A percentile compares a stretch with the other conserved stretches of the same genome.
Evolutionary conservation across 2,888 invertebrate species (phyloP).

Genomic region (Allolobophora icterica): DNA sequence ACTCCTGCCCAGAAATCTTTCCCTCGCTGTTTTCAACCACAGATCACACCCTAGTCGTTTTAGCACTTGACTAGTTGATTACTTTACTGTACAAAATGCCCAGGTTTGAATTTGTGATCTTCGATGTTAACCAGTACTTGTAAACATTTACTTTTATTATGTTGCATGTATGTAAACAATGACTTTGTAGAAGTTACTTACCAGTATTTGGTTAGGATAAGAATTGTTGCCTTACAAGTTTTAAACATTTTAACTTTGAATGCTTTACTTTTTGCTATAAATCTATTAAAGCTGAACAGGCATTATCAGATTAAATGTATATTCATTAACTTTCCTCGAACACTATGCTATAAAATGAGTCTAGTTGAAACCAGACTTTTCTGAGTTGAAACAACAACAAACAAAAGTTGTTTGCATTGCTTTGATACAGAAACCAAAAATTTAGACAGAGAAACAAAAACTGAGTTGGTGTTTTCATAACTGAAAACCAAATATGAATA

Average conservation of each 20-base stretch:
- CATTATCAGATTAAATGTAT: neutral
- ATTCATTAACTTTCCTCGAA: neutral
- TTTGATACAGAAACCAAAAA: neutral
- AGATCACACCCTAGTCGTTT: neutral
- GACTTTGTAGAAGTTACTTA: neutral
- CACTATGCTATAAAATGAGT: neutral
- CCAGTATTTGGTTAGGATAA: conserved; percentile 9
- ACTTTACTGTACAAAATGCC: neutral
- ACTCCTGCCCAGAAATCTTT: neutral
- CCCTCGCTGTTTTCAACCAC: neutral
- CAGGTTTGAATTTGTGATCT: neutral
- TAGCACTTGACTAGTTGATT: neutral
- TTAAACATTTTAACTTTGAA: neutral
- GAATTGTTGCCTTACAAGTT: conserved; percentile 10
- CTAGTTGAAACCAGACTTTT: neutral
- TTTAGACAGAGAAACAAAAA: neutral
- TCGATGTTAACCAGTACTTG: neutral
- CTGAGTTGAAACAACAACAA: neutral
- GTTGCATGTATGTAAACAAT: neutral
- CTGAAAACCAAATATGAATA: neutral
- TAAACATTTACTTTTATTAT: neutral
- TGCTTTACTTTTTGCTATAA: neutral
- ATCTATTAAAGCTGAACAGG: neutral
- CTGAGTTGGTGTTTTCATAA: neutral
- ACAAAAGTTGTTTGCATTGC: neutral